These are phyloP conservation scores for Odontomachus brunneus DNA, from an alignment of 1,140 invertebrate species.

Conservation along the genomic window DNA sequence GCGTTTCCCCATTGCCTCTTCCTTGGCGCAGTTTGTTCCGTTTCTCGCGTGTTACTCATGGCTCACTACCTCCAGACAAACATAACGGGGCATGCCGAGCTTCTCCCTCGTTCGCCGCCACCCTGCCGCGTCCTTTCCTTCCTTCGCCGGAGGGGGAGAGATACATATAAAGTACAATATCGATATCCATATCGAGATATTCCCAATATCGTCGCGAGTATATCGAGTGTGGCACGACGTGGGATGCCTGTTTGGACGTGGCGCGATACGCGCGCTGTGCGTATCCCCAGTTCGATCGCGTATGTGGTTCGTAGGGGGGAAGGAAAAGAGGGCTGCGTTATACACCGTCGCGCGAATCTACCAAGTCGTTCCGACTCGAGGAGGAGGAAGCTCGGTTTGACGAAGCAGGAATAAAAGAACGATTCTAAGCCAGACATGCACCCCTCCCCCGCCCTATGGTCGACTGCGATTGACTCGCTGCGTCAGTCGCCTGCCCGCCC, in stretches of 20 bases:
- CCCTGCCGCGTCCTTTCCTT: not conserved
- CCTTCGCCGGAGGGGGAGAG: slow-evolving; percentile 24
- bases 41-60: slow-evolving; percentile 50
- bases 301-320: slow-evolving; percentile 27
- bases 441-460: no score
- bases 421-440: slow-evolving; percentile 19
- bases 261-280: slow-evolving; percentile 44
- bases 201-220: slow-evolving; percentile 45
- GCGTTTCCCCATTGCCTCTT: slow-evolving; percentile 27
- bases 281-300: not conserved
- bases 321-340: slow-evolving; percentile 45
- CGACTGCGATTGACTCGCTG: slow-evolving; percentile 33
- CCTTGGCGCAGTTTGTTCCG: slow-evolving; percentile 37
- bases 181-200: slow-evolving; percentile 69
- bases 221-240: slow-evolving; percentile 57
- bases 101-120: not conserved
- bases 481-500: no score
- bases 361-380: slow-evolving; percentile 22
- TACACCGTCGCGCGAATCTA: slow-evolving; percentile 2
- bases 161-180: slow-evolving; percentile 62
- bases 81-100: slow-evolving; percentile 41
- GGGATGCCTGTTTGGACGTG: slow-evolving; percentile 39
- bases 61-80: slow-evolving; percentile 59
- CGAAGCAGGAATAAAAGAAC: slow-evolving; percentile 52
- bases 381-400: slow-evolving; percentile 48